Percentiles rank a stretch among this genome's conserved stretches.
Conservation (phyloP, 2,113 vertebrate species). For the Butorides virescens region DNA sequence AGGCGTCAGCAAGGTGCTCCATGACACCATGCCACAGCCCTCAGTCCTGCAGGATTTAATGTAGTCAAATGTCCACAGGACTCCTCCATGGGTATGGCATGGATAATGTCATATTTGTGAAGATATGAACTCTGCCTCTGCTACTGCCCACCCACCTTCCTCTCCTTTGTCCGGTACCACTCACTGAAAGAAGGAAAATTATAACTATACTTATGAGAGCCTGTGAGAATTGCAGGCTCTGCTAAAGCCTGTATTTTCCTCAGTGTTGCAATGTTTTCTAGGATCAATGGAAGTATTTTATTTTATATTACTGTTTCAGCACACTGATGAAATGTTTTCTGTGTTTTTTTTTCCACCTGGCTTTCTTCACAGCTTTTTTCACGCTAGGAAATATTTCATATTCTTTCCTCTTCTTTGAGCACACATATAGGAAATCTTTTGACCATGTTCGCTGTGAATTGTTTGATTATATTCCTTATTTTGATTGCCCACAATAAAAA, state of each 20-base stretch:
- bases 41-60: background rate
- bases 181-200: background rate
- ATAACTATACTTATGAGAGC: background rate
- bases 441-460: background rate
- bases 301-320: background rate
- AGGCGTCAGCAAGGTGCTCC: background rate
- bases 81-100: accelerated
- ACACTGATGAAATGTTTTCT: background rate
- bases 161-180: background rate
- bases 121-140: background rate
- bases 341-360: accelerated
- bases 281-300: background rate
- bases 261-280: background rate
- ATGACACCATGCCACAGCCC: background rate
- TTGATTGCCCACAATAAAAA: background rate
- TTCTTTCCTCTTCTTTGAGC: background rate
- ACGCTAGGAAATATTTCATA: background rate
- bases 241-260: background rate
- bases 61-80: background rate
- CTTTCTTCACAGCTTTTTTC: too few species aligned
- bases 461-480: background rate
- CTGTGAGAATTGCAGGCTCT: background rate
- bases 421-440: background rate
- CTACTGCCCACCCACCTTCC: background rate
- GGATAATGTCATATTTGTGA: background rate